These are phyloP conservation scores for Thereuonema tuberculata DNA, from an alignment of 1,140 invertebrate species.

Conservation along the genomic window DNA sequence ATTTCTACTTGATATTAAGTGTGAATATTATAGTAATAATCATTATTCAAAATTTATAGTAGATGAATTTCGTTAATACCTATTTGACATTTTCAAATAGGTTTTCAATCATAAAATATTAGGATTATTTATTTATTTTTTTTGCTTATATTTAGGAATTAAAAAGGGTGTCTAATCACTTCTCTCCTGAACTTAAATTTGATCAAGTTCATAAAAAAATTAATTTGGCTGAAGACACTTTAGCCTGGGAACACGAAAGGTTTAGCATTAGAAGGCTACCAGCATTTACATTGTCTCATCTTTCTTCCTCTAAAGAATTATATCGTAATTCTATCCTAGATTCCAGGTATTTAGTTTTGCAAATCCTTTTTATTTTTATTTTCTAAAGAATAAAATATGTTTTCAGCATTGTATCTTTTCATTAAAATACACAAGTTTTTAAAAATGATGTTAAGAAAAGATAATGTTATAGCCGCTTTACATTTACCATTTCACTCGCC, in stretches of 20 bases:
- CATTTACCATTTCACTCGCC: too few relatives aligned
- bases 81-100: too few relatives aligned
- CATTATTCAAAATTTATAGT: too few relatives aligned
- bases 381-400: slow-evolving; percentile 31
- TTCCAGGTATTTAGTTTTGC: slow-evolving; percentile 24
- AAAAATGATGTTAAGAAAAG: too few relatives aligned
- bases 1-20: too few relatives aligned
- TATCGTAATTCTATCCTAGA: slow-evolving; percentile 34
- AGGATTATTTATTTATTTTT: background rate
- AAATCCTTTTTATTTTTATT: slow-evolving; percentile 14
- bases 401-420: too few relatives aligned
- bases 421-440: too few relatives aligned
- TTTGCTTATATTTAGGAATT: slow-evolving; percentile 35
- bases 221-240: slow-evolving; percentile 79
- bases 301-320: background rate
- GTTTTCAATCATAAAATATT: too few relatives aligned
- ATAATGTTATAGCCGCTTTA: too few relatives aligned
- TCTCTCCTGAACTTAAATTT: slow-evolving; percentile 40
- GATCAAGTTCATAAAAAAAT: slow-evolving; percentile 92
- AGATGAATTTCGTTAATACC: too few relatives aligned
- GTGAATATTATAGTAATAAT: too few relatives aligned
- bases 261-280: slow-evolving; percentile 83
- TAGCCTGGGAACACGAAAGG: slow-evolving; percentile 95
- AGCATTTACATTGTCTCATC: slow-evolving; percentile 75
- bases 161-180: slow-evolving; percentile 39